Evolutionary conservation across 2,888 invertebrate species (phyloP).

Genomic region (Zaprionus obscuricornis): DNA sequence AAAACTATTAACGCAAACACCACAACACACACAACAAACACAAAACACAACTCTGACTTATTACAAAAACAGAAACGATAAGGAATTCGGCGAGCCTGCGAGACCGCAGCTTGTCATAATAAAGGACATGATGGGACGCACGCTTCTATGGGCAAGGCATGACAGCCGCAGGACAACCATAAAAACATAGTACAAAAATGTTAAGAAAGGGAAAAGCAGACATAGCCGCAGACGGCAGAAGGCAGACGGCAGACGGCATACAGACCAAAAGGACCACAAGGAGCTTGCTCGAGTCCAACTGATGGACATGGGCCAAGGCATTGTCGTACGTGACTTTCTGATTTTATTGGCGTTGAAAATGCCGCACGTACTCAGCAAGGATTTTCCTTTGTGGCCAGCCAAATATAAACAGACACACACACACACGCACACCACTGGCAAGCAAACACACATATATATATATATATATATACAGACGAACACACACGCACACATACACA

Average conservation of each 20-base stretch:
- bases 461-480: no score
- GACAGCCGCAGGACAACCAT: slow-evolving; percentile 55
- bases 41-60: slow-evolving; percentile 59
- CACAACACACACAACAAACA: slow-evolving; percentile 24
- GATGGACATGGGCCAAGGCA: slow-evolving; percentile 70
- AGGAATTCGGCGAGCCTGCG: slow-evolving; percentile 37
- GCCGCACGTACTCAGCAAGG: slow-evolving; percentile 68
- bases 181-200: slow-evolving; percentile 45
- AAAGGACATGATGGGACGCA: slow-evolving; percentile 60
- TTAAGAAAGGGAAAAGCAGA: no score
- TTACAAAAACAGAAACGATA: slow-evolving; percentile 45
- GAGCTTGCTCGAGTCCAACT: slow-evolving; percentile 14
- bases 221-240: slow-evolving; percentile 19
- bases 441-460: not conserved
- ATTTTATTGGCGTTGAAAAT: slow-evolving; percentile 80
- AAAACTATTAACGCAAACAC: slow-evolving; percentile 67
- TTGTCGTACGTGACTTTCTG: slow-evolving; percentile 78
- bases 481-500: not conserved
- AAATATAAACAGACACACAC: slow-evolving; percentile 1
- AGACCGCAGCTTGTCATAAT: slow-evolving; percentile 79
- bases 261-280: slow-evolving; percentile 17
- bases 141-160: slow-evolving; percentile 56
- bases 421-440: not conserved
- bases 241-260: not conserved
- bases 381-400: slow-evolving; percentile 51